These are phyloP conservation scores for Casuarius casuarius DNA, from an alignment of 2,113 vertebrate species.

Conservation along the genomic window DNA sequence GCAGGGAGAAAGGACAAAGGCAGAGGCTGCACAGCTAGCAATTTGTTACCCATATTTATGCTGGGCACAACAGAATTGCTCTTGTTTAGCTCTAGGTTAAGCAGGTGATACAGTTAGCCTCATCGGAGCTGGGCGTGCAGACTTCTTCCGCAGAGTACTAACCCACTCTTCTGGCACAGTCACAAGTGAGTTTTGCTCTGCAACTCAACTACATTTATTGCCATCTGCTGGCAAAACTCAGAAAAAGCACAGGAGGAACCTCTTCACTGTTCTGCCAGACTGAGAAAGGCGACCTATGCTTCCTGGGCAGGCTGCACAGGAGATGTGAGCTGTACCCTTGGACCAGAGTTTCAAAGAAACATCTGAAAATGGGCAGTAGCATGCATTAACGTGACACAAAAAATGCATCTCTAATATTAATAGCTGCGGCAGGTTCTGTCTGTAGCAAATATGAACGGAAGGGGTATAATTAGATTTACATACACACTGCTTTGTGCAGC, in stretches of 20 bases:
- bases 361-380: background rate
- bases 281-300: rapidly evolving
- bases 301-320: too few relatives aligned
- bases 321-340: background rate
- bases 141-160: rapidly evolving
- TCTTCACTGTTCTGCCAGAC: background rate
- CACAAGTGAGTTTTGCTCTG: background rate
- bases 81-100: background rate
- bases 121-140: background rate
- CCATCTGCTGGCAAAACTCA: constrained; percentile 52
- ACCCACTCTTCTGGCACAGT: background rate
- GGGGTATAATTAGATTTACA: background rate
- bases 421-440: background rate
- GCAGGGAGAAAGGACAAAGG: background rate
- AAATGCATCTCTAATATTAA: background rate
- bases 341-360: rapidly evolving
- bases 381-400: background rate
- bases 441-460: background rate
- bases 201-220: background rate
- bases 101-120: rapidly evolving
- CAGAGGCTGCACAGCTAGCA: background rate
- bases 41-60: background rate
- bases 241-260: background rate
- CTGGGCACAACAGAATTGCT: background rate
- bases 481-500: background rate